phyloP scores from a whole-genome alignment of 2,888 invertebrate species.

The Drosophila helvetica region DNA sequence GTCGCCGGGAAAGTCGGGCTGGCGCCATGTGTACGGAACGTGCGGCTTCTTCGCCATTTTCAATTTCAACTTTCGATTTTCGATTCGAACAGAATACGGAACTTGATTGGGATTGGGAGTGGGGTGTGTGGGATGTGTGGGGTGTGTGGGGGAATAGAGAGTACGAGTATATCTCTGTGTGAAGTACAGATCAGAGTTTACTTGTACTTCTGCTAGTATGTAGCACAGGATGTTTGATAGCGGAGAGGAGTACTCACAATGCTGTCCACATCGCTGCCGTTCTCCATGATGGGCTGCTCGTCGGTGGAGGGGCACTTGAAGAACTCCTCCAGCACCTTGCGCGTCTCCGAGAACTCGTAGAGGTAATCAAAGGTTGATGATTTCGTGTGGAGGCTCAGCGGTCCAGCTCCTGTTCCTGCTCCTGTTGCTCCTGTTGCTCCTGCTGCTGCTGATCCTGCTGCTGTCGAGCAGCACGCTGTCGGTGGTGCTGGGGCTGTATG shows the following conservation, averaged over 20 bases:
- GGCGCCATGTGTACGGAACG: slow-evolving; percentile 55
- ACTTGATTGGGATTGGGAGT: no score
- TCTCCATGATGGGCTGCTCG: slow-evolving; percentile 85
- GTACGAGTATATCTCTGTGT: no score
- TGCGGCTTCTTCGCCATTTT: background rate
- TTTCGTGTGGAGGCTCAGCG: slow-evolving; percentile 79
- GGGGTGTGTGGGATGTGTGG: no score
- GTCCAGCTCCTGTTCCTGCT: slow-evolving; percentile 21
- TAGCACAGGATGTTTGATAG: no score
- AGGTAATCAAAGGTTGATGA: slow-evolving; percentile 92
- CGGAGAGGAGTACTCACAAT: slow-evolving; percentile 75
- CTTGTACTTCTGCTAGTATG: no score
- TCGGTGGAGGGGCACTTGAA: slow-evolving; percentile 88
- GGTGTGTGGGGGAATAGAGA: no score
- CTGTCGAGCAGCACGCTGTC: slow-evolving; percentile 22
- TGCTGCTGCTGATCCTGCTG: slow-evolving; percentile 11
- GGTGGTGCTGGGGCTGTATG: slow-evolving; percentile 20
- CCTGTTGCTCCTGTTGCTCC: slow-evolving; percentile 1
- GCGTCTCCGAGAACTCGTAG: slow-evolving; percentile 95
- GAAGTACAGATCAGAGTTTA: slow-evolving; percentile 1
- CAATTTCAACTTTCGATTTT: background rate
- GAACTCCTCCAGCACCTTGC: slow-evolving; percentile 95
- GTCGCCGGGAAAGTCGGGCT: slow-evolving; percentile 56
- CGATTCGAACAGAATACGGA: background rate
- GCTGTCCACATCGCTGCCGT: slow-evolving; percentile 84